A percentile compares a stretch with the other conserved stretches of the same genome.
Conservation (phyloP, 2,113 vertebrate genomes). For the Melanerpes aurifrons region DNA sequence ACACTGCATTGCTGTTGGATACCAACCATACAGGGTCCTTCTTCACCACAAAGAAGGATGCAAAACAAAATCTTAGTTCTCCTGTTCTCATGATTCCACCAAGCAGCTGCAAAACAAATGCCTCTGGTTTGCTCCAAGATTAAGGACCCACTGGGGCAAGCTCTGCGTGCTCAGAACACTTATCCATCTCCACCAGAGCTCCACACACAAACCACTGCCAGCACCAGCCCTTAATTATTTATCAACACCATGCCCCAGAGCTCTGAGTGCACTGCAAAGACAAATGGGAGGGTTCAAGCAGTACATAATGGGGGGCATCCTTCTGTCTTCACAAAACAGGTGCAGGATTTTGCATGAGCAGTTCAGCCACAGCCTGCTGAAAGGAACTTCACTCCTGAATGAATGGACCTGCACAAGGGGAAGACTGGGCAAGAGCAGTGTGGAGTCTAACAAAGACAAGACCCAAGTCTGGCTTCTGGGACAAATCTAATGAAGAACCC, state of each 20-base stretch:
- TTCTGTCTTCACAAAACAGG: conserved; percentile 18
- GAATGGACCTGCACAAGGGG: not conserved
- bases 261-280: not conserved
- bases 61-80: conserved; percentile 26
- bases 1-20: not conserved
- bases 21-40: not conserved
- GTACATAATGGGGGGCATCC: not conserved
- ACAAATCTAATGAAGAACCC: not conserved
- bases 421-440: not conserved
- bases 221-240: conserved; percentile 55
- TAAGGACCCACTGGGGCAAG: conserved; percentile 1
- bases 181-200: conserved; percentile 12
- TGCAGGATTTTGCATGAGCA: not conserved
- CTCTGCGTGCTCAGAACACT: not conserved
- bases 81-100: not conserved
- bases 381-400: not conserved
- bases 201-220: conserved; percentile 3
- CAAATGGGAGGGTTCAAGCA: conserved; percentile 15
- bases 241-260: conserved; percentile 29
- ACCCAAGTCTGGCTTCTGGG: not conserved
- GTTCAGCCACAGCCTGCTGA: not conserved
- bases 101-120: conserved; percentile 28
- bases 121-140: conserved; percentile 29
- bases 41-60: conserved; percentile 10
- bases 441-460: not conserved